A percentile compares a stretch with the other conserved stretches of the same genome.
phyloP scores from a whole-genome alignment of 2,888 invertebrate genomes.

The Calliphora vomitoria region DNA sequence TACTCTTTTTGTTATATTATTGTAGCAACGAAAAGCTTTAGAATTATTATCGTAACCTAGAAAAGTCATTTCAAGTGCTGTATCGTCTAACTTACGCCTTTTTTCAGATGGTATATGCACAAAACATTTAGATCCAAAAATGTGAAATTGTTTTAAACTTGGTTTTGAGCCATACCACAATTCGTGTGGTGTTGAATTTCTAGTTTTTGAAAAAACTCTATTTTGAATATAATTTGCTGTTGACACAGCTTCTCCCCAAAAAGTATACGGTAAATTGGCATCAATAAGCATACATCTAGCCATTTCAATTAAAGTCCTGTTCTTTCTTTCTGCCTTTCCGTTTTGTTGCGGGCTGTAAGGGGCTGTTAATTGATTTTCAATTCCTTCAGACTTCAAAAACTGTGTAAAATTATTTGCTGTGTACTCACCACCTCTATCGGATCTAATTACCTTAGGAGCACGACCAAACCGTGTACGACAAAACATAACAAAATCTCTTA shows the following conservation, averaged over 20 bases:
- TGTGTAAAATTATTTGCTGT: constrained; percentile 35
- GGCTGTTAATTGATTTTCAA: constrained; percentile 51
- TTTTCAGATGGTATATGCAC: constrained; percentile 70
- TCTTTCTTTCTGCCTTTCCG: constrained; percentile 71
- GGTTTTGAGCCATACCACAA: constrained; percentile 71
- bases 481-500: constrained; percentile 63
- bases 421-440: constrained; percentile 69
- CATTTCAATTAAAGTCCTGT: constrained; percentile 70
- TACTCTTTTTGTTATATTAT: constrained; percentile 33
- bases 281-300: constrained; percentile 70
- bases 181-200: constrained; percentile 68
- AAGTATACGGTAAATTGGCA: constrained; percentile 61
- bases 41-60: constrained; percentile 73
- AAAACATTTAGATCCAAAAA: constrained; percentile 73
- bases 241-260: constrained; percentile 67
- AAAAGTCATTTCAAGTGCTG: constrained; percentile 72
- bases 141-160: constrained; percentile 48
- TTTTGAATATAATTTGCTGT: constrained; percentile 72
- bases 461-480: constrained; percentile 61
- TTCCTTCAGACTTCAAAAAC: constrained; percentile 60
- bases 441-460: constrained; percentile 62
- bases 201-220: constrained; percentile 60
- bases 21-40: constrained; percentile 74
- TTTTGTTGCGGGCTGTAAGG: constrained; percentile 72
- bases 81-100: constrained; percentile 72